Evolutionary conservation across 2,113 vertebrate species (phyloP), one percentile per base, ranked within the genome.

Genomic region (Coturnix japonica): DNA sequence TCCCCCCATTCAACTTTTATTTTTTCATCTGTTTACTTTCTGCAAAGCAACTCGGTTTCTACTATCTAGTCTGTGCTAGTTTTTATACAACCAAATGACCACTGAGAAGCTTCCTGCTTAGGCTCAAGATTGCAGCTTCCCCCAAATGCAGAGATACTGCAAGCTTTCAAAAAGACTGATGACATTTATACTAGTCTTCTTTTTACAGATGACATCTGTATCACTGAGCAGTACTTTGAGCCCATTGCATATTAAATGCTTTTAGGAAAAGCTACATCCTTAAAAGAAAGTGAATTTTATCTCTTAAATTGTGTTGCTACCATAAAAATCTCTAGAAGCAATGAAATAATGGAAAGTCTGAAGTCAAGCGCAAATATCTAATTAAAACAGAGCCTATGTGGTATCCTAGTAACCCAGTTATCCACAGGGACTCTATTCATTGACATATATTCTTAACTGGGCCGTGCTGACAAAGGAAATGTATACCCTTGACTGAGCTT

Each of bases 381-480:
- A 96, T 96, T 96, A 95, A 93, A 88, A 70, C 65, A 91, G 72
- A 91, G 67, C 23, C 66, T 46, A 72, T 0, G 1, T 65, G 65
- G 84, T 94, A 94, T 94, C 94, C 90, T 87, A 95, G 95, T 94
- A 96, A 97, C 95, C 83, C 84, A 65, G 41, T 87, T 91, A 94
- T 86, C 95, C 90, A 93, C 53, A 4, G 81, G 90, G 79, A 81
- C 66, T 78, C 60, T 85, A 77, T 66, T 81, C 73, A 72, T 13
- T 93, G 91, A 92, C 84, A 93, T 46, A 71, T 60, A 94, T 89
- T 49, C 65, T 92, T 81, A 96, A 91, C 57, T 22, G 39, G 56
- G 56, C 60, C 9, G 1, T 26, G 65, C 57, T 91, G 66, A 94
- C 78, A 89, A 71, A 88, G 69, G 61, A 81, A 84, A 90, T 87